Evolutionary conservation across 2,888 invertebrate species (phyloP).

Genomic region (Drosophila anomalata): DNA sequence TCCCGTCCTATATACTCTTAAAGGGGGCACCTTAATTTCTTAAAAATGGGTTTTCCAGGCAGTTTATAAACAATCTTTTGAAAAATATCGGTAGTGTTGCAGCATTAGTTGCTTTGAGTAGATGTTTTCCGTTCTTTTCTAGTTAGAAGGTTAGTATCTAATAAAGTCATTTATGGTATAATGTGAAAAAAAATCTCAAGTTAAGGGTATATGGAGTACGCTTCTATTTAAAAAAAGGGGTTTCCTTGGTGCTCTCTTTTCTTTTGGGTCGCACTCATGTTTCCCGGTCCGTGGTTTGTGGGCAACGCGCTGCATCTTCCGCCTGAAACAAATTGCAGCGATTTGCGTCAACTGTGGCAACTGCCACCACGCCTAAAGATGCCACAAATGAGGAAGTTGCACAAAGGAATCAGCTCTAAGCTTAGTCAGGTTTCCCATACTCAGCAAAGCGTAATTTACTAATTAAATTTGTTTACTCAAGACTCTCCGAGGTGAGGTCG

Average conservation of each 20-base stretch:
- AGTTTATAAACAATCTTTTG: neutral
- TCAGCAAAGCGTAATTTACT: neutral
- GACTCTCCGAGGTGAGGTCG: neutral
- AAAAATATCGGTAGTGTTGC: too few relatives aligned
- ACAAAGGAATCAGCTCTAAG: neutral
- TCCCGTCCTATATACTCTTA: constrained; percentile 19
- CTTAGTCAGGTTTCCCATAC: neutral
- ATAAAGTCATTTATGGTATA: too few relatives aligned
- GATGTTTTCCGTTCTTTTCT: too few relatives aligned
- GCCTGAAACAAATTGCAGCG: constrained; percentile 55
- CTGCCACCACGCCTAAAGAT: neutral
- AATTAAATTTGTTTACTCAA: constrained; percentile 1
- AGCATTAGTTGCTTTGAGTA: too few relatives aligned
- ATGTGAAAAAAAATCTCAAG: neutral
- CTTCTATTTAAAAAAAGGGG: neutral
- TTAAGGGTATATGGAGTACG: neutral
- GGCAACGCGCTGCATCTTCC: neutral
- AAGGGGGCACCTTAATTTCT: neutral
- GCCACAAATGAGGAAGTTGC: constrained; percentile 1
- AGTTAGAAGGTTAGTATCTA: too few relatives aligned
- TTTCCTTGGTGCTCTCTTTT: neutral
- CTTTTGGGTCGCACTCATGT: constrained; percentile 5
- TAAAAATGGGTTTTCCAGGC: neutral
- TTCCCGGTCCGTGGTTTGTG: constrained; percentile 16
- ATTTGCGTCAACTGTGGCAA: constrained; percentile 43